Evolutionary conservation across 1,140 invertebrate species (phyloP), one percentile per base, ranked within the genome.

Genomic region (Caenorhabditis remanei): DNA sequence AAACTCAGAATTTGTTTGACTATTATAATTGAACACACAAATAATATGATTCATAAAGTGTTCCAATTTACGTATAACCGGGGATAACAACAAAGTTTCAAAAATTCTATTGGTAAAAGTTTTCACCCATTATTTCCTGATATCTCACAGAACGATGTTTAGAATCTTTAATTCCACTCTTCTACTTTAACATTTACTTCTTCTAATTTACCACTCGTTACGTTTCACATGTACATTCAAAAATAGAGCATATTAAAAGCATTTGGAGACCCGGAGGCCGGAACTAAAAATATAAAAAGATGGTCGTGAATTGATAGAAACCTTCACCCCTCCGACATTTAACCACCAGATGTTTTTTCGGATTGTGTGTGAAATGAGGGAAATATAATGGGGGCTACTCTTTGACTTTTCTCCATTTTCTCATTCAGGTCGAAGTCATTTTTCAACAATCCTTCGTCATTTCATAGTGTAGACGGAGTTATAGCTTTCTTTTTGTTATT

Each of bases 331-430:
- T 71, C 19, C 14, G 61, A 71, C 41, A 46, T 71, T 71, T 43
- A 71, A 16, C 71, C 46, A 50, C 71, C 71, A 79, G 71, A 79
- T 79, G 71, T 79, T 32, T 24, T 4, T 4, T 4, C 14, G 14
- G 71, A 46, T 71, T 71, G 40, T 32, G 32, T 32, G 32, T 32
- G 32, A 32, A 32, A 32, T 32, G 32, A n/a, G 71, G 46, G 8
- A 21, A 43, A 50, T 53, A 79, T 79, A 79, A 79, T 50, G 2
- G 71, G n/a, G 46, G 71, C 71, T 50, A 79, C 46, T 79, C 71
- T 79, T 79, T 79, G 71, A 79, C 71, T 79, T 79, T 79, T 79
- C n/a, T 41, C 41, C 40, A 19, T 67, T 41, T 46, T 71, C 41
- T 19, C 40, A 14, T 16, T 71, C 65, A 71, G 16, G 41, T 48